phyloP scores from a whole-genome alignment of 1,140 invertebrate genomes.

The Acromyrmex charruanus region DNA sequence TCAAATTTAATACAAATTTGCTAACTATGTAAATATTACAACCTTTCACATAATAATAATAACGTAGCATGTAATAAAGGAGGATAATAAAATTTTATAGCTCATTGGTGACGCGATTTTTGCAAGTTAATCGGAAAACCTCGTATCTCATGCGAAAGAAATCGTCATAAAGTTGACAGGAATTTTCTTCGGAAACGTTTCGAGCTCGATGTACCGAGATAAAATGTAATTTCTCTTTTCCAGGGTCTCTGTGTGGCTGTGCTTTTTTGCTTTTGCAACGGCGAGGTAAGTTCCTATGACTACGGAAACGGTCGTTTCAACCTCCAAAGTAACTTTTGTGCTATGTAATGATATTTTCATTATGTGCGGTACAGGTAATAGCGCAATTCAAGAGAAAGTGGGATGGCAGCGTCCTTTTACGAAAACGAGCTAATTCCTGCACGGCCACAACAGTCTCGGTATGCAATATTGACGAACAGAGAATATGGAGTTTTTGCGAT shows the following conservation, averaged over 20 bases:
- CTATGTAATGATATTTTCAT: conserved; percentile 56
- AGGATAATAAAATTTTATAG: not conserved
- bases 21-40: not conserved
- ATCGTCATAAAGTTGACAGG: conserved; percentile 33
- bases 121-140: conserved; percentile 13
- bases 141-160: not conserved
- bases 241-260: conserved; percentile 96
- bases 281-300: conserved; percentile 90
- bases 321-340: not conserved
- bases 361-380: conserved; percentile 87
- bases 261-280: conserved; percentile 98
- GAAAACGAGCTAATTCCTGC: conserved; percentile 92
- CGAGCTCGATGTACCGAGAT: conserved; percentile 6
- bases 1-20: too few relatives aligned
- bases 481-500: not conserved
- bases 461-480: conserved; percentile 78
- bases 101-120: conserved; percentile 9
- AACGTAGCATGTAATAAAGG: not conserved
- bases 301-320: not conserved
- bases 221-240: conserved; percentile 81
- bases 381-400: conserved; percentile 93
- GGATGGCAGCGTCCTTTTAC: conserved; percentile 90
- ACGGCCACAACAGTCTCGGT: conserved; percentile 95
- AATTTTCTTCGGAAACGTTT: conserved; percentile 11
- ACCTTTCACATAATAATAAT: not conserved